Conservation (phyloP, 1,140 invertebrate species). For the Drosophila parabipectinata region DNA sequence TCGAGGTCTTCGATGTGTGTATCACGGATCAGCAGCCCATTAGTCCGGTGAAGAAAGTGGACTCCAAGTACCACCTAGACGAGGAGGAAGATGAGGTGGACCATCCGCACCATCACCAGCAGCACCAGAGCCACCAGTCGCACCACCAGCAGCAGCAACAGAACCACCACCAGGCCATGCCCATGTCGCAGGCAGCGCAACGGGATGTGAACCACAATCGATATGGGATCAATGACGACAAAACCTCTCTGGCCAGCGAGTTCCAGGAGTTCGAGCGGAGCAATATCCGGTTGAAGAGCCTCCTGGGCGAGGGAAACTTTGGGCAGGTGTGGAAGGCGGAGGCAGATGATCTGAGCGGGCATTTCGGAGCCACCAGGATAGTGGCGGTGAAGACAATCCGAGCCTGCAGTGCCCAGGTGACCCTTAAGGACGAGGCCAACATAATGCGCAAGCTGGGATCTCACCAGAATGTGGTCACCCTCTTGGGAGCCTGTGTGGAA, state of each 20-base stretch:
- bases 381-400: slow-evolving; percentile 94
- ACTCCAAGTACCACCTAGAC: slow-evolving; percentile 73
- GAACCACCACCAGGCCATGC: slow-evolving; percentile 42
- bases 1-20: slow-evolving; percentile 86
- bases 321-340: slow-evolving; percentile 94
- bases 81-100: slow-evolving; percentile 84
- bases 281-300: slow-evolving; percentile 90
- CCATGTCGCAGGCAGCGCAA: slow-evolving; percentile 30
- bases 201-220: slow-evolving; percentile 77
- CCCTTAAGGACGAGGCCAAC: slow-evolving; percentile 90
- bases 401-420: slow-evolving; percentile 87
- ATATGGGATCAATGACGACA: slow-evolving; percentile 63
- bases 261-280: slow-evolving; percentile 91
- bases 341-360: slow-evolving; percentile 90
- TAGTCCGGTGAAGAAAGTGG: slow-evolving; percentile 79
- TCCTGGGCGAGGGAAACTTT: slow-evolving; percentile 93
- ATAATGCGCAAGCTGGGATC: slow-evolving; percentile 94
- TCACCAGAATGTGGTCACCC: slow-evolving; percentile 93
- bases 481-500: slow-evolving; percentile 93
- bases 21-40: slow-evolving; percentile 85
- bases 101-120: slow-evolving; percentile 83
- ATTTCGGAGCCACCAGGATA: slow-evolving; percentile 90
- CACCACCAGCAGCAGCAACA: background rate
- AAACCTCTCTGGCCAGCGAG: slow-evolving; percentile 79
- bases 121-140: slow-evolving; percentile 45